phyloP scores from a whole-genome alignment of 2,797 vertebrate species.

The Pangasius macronema region DNA sequence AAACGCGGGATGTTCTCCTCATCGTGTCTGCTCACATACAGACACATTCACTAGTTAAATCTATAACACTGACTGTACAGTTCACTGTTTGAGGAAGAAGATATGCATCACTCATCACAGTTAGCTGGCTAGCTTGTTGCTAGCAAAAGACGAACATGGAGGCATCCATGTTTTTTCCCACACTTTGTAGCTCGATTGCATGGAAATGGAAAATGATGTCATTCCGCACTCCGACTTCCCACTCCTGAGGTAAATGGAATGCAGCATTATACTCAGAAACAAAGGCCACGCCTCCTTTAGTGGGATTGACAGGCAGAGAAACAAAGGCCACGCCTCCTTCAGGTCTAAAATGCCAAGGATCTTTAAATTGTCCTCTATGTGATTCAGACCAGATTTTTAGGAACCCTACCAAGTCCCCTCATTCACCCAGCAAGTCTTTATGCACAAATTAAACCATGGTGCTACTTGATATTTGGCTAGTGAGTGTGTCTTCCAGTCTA shows the following conservation, averaged over 20 bases:
- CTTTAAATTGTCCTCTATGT: neutral
- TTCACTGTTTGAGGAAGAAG: too few relatives aligned
- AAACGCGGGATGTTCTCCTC: neutral
- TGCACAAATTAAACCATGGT: neutral
- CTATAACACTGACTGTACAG: neutral
- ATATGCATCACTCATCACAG: neutral
- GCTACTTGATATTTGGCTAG: neutral
- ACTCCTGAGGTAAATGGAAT: neutral
- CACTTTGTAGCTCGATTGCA: neutral
- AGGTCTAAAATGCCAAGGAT: neutral
- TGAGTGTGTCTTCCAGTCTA: neutral
- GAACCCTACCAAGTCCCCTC: neutral
- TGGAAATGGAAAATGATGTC: neutral
- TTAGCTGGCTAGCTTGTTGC: neutral
- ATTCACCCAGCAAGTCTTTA: neutral
- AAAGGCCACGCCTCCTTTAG: neutral
- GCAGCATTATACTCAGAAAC: neutral
- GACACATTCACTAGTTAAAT: too few relatives aligned
- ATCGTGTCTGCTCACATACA: too few relatives aligned
- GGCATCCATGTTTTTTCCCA: neutral
- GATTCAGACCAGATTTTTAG: neutral
- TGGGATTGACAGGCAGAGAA: neutral
- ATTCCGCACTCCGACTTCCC: neutral
- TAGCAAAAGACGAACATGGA: neutral
- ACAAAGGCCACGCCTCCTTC: neutral